Evolutionary conservation across 2,888 invertebrate genomes (phyloP), one percentile per base, ranked within the genome.

Genomic region (Zygaena filipendulae): DNA sequence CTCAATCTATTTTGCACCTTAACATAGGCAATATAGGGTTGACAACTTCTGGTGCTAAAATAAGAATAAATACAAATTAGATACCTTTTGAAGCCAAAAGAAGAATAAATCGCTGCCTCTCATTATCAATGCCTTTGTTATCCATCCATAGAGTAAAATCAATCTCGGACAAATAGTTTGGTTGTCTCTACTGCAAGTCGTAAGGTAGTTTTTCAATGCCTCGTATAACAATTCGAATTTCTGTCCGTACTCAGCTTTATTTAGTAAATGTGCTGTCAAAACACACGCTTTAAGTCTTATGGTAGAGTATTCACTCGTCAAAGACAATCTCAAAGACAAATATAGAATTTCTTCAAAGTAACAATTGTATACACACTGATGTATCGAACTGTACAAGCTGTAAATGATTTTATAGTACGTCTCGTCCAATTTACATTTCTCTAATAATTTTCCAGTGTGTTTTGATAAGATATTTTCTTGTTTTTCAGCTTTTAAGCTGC

Each of bases 211-310:
- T 43, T 64, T 72, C 27, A 75, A 42, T 21, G 45, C 31, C 27
- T 68, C 71, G 44, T 77, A 72, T 2, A 75, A 30, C 5, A 60
- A 23, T 39, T 77, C 69, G 51, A 77, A 75, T 18, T 52, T 59
- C 32, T 59, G 53, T 1, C 71, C 72, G 27, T 49, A 53, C 13
- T 74, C 72, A 1, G 59, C 66, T 56, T 87, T 87, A 47, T 87
- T 87, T 23, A 86, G 44, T 30, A 86, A 58, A 57, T 84, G 83
- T 1, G 84, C 82, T 29, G 84, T 48, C 28, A 85, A 52, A 36
- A 72, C 63, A 45, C 77, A 80, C 0, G 81, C 71, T 35, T 72
- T 71, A 7, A 50, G 51, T 35, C 70, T 69, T 3, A 74, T 44
- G 11, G 52, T 33, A 3, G 54, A 52, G 35, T 57, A 51, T 0